phyloP scores from a whole-genome alignment of 1,140 invertebrate genomes.

The Neodiprion fabricii region DNA sequence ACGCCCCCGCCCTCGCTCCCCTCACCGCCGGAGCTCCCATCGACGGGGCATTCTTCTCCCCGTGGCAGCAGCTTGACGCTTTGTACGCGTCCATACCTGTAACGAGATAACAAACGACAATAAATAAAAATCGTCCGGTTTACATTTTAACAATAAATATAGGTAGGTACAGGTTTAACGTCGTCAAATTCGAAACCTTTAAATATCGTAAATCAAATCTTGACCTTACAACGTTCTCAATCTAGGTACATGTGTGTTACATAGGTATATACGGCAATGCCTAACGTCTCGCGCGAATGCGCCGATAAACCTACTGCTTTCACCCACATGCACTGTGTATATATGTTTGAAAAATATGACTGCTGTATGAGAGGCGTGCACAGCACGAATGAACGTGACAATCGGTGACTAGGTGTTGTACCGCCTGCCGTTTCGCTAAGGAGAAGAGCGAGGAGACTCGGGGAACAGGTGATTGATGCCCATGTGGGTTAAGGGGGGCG shows the following conservation, averaged over 20 bases:
- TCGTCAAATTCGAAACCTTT: no score
- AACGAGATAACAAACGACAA: constrained; percentile 50
- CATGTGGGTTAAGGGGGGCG: not conserved
- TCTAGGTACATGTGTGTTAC: no score
- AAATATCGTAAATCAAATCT: no score
- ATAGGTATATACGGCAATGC: no score
- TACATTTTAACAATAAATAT: no score
- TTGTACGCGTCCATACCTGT: constrained; percentile 95
- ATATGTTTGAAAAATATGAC: not conserved
- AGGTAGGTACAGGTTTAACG: no score
- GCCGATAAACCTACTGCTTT: no score
- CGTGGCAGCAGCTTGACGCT: constrained; percentile 89
- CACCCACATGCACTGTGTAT: no score
- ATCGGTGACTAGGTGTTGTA: no score
- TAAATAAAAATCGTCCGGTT: constrained; percentile 9
- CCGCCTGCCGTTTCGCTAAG: no score
- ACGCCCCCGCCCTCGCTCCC: constrained; percentile 52
- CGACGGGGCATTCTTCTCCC: constrained; percentile 66
- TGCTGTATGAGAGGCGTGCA: not conserved
- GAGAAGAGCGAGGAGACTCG: not conserved
- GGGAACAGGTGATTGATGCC: not conserved
- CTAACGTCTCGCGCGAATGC: no score
- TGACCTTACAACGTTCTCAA: no score
- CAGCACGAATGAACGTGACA: not conserved
- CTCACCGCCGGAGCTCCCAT: constrained; percentile 55